Percentiles rank a stretch among this genome's conserved stretches.
Evolutionary conservation across 2,797 vertebrate species (phyloP).

Genomic region (Ibycter americanus): DNA sequence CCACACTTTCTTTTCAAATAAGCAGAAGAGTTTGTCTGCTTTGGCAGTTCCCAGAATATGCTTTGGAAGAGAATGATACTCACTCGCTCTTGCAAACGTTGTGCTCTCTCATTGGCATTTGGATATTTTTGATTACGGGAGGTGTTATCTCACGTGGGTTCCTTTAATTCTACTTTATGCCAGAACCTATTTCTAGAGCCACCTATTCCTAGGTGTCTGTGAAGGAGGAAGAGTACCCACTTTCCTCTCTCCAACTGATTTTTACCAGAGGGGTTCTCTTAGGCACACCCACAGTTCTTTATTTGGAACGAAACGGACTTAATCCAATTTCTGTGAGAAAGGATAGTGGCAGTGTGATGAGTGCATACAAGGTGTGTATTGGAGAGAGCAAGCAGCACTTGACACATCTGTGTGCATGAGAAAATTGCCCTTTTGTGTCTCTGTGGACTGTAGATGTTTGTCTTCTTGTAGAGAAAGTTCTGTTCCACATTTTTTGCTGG

Average conservation of each 20-base stretch:
- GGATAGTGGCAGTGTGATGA: not conserved
- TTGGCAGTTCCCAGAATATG: not conserved
- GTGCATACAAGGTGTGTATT: not conserved
- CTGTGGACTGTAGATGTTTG: not conserved
- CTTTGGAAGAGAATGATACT: not conserved
- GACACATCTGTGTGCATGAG: not conserved
- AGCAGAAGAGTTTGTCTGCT: not conserved
- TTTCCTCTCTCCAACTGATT: not conserved
- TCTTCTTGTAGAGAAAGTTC: not conserved
- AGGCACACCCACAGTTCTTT: not conserved
- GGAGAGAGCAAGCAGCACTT: not conserved
- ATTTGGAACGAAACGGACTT: not conserved
- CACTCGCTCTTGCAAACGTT: not conserved
- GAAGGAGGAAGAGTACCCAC: not conserved
- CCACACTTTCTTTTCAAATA: not conserved
- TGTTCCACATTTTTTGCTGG: not conserved
- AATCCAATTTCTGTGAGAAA: not conserved
- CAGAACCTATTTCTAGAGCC: not conserved
- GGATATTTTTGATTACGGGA: not conserved
- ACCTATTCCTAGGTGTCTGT: not conserved
- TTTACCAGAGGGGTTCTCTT: not conserved
- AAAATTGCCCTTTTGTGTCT: not conserved
- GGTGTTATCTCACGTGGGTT: fast-evolving
- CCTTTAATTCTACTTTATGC: not conserved
- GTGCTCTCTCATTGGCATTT: not conserved